phyloP scores from a whole-genome alignment of 2,113 vertebrate species.

The Tragulus kanchil region DNA sequence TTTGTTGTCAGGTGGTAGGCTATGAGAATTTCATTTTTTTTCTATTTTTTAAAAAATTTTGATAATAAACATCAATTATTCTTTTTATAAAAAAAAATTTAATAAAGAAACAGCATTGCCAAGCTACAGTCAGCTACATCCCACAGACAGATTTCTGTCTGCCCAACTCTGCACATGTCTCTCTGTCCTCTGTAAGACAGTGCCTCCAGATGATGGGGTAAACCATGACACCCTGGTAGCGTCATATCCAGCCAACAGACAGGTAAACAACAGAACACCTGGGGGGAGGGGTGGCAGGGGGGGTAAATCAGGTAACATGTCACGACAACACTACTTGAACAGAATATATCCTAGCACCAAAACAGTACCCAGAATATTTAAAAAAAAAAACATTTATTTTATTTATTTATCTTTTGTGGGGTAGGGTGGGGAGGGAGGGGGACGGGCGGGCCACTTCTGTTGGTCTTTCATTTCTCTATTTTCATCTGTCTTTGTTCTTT shows the following conservation, averaged over 20 bases:
- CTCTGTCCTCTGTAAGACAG: neutral
- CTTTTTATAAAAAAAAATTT: neutral
- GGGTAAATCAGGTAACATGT: neutral
- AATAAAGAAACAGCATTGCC: neutral
- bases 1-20: neutral
- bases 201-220: neutral
- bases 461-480: no score
- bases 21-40: constrained; percentile 6
- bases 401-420: no score
- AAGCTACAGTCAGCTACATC: neutral
- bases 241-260: neutral
- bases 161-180: neutral
- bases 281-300: neutral
- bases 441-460: no score
- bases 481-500: no score
- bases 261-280: neutral
- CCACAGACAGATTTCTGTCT: neutral
- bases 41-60: neutral
- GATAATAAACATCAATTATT: neutral
- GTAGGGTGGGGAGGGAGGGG: no score
- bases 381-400: no score
- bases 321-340: neutral
- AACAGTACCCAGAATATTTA: constrained; percentile 34
- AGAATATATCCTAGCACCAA: neutral
- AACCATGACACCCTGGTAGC: neutral